A percentile compares a stretch with the other conserved stretches of the same genome.
These are phyloP conservation scores for Orthonychiurus folsomi DNA, from an alignment of 2,888 invertebrate species.

Conservation along the genomic window DNA sequence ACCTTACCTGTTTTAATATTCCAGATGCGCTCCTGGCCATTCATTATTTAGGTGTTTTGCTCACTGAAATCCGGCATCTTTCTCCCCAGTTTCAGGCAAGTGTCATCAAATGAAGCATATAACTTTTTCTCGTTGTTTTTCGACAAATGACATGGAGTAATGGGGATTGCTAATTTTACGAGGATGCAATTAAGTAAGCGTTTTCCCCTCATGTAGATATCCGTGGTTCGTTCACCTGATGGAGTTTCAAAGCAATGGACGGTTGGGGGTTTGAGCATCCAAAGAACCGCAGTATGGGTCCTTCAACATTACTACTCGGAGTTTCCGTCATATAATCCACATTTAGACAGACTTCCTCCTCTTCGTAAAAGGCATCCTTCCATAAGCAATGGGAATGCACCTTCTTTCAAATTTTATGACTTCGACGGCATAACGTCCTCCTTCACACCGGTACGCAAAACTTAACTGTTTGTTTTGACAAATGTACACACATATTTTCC, in stretches of 20 bases:
- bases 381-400: slow-evolving; percentile 21
- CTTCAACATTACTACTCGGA: slow-evolving; percentile 91
- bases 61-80: slow-evolving; percentile 85
- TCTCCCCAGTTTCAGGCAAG: slow-evolving; percentile 75
- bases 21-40: slow-evolving; percentile 87
- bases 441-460: slow-evolving; percentile 33
- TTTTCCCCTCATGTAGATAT: slow-evolving; percentile 36
- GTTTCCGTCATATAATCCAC: slow-evolving; percentile 94
- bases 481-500: too few relatives aligned
- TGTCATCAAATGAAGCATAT: not conserved
- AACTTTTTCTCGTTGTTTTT: not conserved
- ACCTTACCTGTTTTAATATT: too few relatives aligned
- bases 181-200: not conserved
- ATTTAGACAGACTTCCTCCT: slow-evolving; percentile 74
- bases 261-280: slow-evolving; percentile 86
- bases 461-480: too few relatives aligned
- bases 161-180: not conserved
- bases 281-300: slow-evolving; percentile 89
- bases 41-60: slow-evolving; percentile 84
- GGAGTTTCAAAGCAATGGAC: slow-evolving; percentile 80
- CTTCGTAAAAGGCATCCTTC: slow-evolving; percentile 36
- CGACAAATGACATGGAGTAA: not conserved
- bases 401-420: slow-evolving; percentile 86
- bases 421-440: slow-evolving; percentile 60
- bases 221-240: slow-evolving; percentile 85